These are phyloP conservation scores for Eubasilissa regina DNA, from an alignment of 1,140 invertebrate genomes.

Conservation along the genomic window DNA sequence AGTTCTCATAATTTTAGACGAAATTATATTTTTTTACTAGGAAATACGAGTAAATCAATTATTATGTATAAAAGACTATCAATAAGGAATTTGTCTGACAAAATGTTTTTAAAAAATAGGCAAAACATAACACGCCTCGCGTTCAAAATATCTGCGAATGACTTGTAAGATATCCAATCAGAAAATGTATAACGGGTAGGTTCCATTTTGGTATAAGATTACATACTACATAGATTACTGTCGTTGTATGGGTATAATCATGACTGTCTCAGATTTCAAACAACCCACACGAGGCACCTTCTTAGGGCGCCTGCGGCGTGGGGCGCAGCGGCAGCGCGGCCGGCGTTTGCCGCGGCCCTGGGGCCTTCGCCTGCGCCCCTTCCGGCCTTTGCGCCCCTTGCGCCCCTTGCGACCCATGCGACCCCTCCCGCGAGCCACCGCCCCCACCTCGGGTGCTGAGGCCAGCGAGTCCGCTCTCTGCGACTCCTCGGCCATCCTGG, in stretches of 20 bases:
- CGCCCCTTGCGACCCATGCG: conserved; percentile 8
- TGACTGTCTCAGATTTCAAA: conserved; percentile 34
- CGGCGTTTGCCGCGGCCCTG: not conserved
- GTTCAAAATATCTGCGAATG: too few relatives aligned
- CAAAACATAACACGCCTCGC: too few relatives aligned
- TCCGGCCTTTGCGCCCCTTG: conserved; percentile 27
- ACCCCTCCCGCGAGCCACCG: not conserved
- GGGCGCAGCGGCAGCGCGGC: conserved; percentile 35
- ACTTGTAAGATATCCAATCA: too few relatives aligned
- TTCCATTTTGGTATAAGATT: too few relatives aligned
- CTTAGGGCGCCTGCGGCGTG: conserved; percentile 45
- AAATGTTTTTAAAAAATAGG: too few relatives aligned
- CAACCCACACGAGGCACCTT: conserved; percentile 51
- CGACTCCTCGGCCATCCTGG: conserved; percentile 14
- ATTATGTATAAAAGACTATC: too few relatives aligned
- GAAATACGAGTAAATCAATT: too few relatives aligned
- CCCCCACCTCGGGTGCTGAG: conserved; percentile 43
- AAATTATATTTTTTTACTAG: too few relatives aligned
- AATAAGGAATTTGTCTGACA: too few relatives aligned
- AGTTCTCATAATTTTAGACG: too few relatives aligned
- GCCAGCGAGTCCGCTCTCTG: conserved; percentile 32
- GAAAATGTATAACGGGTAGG: too few relatives aligned
- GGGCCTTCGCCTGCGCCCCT: conserved; percentile 23
- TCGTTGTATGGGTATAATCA: not conserved
- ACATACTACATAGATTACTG: too few relatives aligned